Percentiles rank a stretch among this genome's conserved stretches.
These are phyloP conservation scores for Cavia aperea DNA, from an alignment of 2,113 vertebrate genomes.

Conservation along the genomic window DNA sequence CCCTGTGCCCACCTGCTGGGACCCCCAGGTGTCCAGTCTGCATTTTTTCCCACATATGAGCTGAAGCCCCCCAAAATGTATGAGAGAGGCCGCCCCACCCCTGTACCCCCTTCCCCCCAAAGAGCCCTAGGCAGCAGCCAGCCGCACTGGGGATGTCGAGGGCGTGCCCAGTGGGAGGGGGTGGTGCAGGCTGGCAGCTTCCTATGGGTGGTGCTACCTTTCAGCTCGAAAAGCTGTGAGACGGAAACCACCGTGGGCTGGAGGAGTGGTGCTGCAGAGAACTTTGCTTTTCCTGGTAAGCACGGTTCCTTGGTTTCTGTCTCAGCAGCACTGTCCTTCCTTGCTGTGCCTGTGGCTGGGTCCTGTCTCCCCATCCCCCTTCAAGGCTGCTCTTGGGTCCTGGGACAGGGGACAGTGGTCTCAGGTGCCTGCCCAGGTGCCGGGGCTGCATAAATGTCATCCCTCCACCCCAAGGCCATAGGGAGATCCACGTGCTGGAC, in stretches of 20 bases:
- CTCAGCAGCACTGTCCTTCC: background rate
- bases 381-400: background rate
- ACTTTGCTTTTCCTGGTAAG: slow-evolving; percentile 60
- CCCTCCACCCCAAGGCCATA: background rate
- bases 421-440: background rate
- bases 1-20: background rate
- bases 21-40: background rate
- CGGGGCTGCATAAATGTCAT: too few relatives aligned
- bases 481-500: slow-evolving; percentile 29
- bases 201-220: background rate
- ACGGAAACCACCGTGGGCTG: slow-evolving; percentile 21
- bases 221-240: slow-evolving; percentile 46
- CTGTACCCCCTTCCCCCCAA: background rate
- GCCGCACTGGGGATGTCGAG: background rate
- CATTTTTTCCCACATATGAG: background rate
- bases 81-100: background rate
- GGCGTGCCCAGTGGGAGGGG: background rate
- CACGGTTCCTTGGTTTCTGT: background rate
- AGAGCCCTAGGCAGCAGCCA: background rate
- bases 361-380: background rate
- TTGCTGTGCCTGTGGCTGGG: background rate
- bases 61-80: rapidly evolving
- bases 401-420: background rate
- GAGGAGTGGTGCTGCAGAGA: background rate
- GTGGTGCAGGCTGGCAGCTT: rapidly evolving